Base-by-base conservation (phyloP, 2,888 invertebrate species). In the Entomobrya proxima region DNA sequence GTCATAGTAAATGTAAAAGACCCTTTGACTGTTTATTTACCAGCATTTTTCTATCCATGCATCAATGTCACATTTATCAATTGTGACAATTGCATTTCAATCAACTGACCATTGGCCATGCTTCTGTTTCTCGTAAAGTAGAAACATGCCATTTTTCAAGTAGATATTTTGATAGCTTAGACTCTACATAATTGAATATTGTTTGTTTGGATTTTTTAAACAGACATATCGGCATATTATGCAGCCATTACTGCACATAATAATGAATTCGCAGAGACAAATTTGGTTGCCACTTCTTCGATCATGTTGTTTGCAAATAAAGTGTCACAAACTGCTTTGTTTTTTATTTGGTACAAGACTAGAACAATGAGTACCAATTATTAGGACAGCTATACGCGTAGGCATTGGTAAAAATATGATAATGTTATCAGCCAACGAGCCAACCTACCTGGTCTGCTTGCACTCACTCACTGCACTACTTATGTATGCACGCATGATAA, bases 1-100 rank as follows among this genome's bases (percentile, higher is more conserved):
- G n/a, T n/a, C n/a, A n/a, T n/a, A n/a, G n/a, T n/a, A n/a, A n/a
- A n/a, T n/a, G n/a, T n/a, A n/a, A n/a, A n/a, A n/a, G n/a, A n/a
- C n/a, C n/a, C n/a, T n/a, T n/a, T n/a, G n/a, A n/a, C n/a, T 69
- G 55, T 69, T 79, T 80, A 37, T 27, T 21, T 3, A n/a, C 30
- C 52, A 55, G 55, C 15, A 35, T 37, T 79, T 79, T 79, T 78
- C 50, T 18, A 21, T 32, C 30, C 15, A 11, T 35, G 18, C 0
- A 2, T n/a, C n/a, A n/a, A n/a, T 74, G 74, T 75, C 64, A 82
- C 82, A 75, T 82, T 82, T 82, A 75, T 75, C 82, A 82, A 64
- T 5, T 67, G 24, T n/a, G n/a, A n/a, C 67, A 40, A 40, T 37
- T 82, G 82, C 75, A 67, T 44, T 81, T 58, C 58, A 69, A 80